These are phyloP conservation scores for Pogonomyrmex barbatus DNA, from an alignment of 1,140 invertebrate genomes.

Conservation along the genomic window DNA sequence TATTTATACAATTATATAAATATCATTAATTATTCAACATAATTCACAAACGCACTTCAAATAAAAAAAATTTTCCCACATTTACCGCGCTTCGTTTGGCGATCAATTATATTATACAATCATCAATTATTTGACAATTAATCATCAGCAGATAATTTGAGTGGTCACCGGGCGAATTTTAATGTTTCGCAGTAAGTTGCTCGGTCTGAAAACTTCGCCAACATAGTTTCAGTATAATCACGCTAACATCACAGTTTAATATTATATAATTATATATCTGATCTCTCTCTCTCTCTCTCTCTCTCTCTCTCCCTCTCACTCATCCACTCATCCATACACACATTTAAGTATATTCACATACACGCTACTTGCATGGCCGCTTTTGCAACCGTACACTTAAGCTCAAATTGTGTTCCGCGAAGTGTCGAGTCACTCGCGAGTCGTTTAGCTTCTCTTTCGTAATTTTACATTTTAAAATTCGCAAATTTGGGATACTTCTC, in stretches of 20 bases:
- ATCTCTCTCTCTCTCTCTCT: neutral
- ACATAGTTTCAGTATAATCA: constrained; percentile 48
- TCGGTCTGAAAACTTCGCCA: constrained; percentile 12
- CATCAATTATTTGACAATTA: constrained; percentile 30
- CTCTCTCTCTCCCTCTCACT: neutral
- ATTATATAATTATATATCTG: constrained; percentile 22
- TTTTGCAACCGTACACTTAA: constrained; percentile 45
- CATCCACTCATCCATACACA: neutral
- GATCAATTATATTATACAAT: constrained; percentile 21
- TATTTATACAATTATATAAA: neutral
- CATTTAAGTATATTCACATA: neutral
- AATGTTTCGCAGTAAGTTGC: neutral
- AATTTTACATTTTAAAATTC: constrained; percentile 16
- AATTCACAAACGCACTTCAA: neutral
- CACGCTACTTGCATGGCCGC: neutral
- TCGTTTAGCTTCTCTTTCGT: neutral
- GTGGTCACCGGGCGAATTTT: neutral
- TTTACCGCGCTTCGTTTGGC: constrained; percentile 16
- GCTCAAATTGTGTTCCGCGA: constrained; percentile 34
- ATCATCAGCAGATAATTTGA: neutral
- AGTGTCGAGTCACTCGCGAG: neutral
- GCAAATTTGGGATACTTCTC: neutral
- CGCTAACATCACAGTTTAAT: constrained; percentile 72
- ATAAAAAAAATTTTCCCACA: constrained; percentile 26
- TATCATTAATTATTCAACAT: neutral